These are phyloP conservation scores for Myripristis murdjan DNA, from an alignment of 2,797 vertebrate species.

Conservation along the genomic window DNA sequence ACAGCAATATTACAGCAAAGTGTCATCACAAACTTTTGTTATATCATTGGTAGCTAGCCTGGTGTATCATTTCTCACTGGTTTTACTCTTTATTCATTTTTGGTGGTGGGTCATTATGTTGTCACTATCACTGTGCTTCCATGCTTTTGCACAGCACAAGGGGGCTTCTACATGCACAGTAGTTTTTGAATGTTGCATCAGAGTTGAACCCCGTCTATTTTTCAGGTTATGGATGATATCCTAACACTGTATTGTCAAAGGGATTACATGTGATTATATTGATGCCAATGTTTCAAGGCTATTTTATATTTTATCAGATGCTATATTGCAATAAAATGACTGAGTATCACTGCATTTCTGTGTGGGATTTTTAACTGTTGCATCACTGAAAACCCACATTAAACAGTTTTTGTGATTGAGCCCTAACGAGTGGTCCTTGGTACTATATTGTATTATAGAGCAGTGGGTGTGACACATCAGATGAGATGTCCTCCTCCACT, in stretches of 20 bases:
- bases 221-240: constrained; percentile 15
- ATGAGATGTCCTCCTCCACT: too few species aligned
- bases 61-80: constrained; percentile 6
- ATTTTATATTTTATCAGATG: constrained; percentile 68
- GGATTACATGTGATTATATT: constrained; percentile 15
- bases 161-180: constrained; percentile 31
- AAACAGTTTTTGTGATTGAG: too few species aligned
- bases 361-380: not conserved
- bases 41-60: constrained; percentile 16
- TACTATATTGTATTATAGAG: too few species aligned
- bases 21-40: not conserved
- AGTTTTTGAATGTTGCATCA: constrained; percentile 21
- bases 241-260: constrained; percentile 31
- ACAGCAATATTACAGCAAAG: constrained; percentile 15
- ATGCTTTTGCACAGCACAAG: constrained; percentile 29
- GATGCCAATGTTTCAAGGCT: constrained; percentile 60
- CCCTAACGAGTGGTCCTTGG: too few species aligned
- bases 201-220: constrained; percentile 32
- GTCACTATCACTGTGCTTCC: constrained; percentile 28
- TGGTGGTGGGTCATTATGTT: constrained; percentile 65
- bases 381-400: not conserved
- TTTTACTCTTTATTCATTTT: constrained; percentile 31
- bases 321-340: constrained; percentile 73
- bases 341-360: constrained; percentile 30
- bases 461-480: too few species aligned